Evolutionary conservation across 2,888 invertebrate species (phyloP).

Genomic region (Drosophila koepferae): DNA sequence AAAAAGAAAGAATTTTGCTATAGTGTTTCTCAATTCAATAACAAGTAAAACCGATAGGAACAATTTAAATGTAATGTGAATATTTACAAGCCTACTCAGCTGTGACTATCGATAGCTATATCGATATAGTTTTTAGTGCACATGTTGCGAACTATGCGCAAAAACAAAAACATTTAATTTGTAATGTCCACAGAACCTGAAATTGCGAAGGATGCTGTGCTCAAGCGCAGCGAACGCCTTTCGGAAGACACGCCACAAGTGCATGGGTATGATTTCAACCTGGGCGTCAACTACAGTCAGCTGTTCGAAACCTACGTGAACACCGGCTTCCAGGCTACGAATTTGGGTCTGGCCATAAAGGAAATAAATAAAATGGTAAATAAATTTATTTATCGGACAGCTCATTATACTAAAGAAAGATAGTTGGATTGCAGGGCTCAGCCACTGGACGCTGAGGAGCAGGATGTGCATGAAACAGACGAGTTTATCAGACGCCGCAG

Average conservation of each 20-base stretch:
- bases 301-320: constrained; percentile 91
- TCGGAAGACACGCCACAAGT: constrained; percentile 89
- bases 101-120: constrained; percentile 10
- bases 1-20: neutral
- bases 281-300: constrained; percentile 93
- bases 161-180: constrained; percentile 22
- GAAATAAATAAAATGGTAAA: constrained; percentile 96
- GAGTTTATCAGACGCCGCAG: constrained; percentile 91
- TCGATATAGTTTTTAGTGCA: constrained; percentile 19
- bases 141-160: constrained; percentile 35
- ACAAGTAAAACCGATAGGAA: neutral
- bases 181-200: constrained; percentile 83
- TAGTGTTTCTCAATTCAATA: neutral
- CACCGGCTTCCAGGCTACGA: constrained; percentile 99
- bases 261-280: constrained; percentile 96
- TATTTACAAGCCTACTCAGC: neutral
- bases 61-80: neutral
- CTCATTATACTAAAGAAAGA: constrained; percentile 32
- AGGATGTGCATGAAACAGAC: constrained; percentile 90
- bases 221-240: constrained; percentile 89
- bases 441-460: constrained; percentile 89
- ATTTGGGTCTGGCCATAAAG: constrained; percentile 94
- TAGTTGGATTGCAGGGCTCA: constrained; percentile 90
- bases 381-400: constrained; percentile 6
- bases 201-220: constrained; percentile 89